Evolutionary conservation across 2,113 vertebrate species (phyloP), one percentile per base, ranked within the genome.

Genomic region (Argyrosomus japonicus): DNA sequence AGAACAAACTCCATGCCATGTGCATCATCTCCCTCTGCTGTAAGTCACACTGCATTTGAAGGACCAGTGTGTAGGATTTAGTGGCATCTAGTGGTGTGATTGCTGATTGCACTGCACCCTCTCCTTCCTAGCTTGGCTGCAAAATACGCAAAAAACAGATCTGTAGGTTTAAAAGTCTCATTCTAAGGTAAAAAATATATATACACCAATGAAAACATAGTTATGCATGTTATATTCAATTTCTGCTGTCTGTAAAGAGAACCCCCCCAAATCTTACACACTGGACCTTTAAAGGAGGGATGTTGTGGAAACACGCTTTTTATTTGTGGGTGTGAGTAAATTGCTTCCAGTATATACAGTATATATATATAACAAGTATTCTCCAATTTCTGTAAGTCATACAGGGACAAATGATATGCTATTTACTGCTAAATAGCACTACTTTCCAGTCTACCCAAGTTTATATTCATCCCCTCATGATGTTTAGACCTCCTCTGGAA

Each of bases 21-120:
- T 98, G 97, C 77, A 98, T 99, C 93, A 96, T 99, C 87, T 99
- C 98, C 58, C 97, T 99, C 77, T 99, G 98, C 95, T 99, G 98
- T 99, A 92, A 99, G 97, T 98, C 57, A 21, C 48, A 8, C 8
- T 56, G 2, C n/a, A 3, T 45, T 12, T 29, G 21, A 47, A 23
- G 10, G 12, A 50, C 36, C 36, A 40, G 36, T 40, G 7, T 40
- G 36, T 40, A 40, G 8, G 8, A 40, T 40, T 40, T 40, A 40
- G 36, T 40, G 36, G 7, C 36, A 40, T 40, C 36, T 40, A 40
- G 36, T 40, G 36, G 36, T 40, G 7, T 40, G 36, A 9, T 8
- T 40, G 36, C 36, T 40, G 36, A 40, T 40, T 40, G 36, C 7
- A 40, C 36, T 40, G 36, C 36, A 9, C 36, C 36, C 1, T 36